Base-by-base conservation (phyloP, 2,888 invertebrate species). In the Hedychridium roseum region DNA sequence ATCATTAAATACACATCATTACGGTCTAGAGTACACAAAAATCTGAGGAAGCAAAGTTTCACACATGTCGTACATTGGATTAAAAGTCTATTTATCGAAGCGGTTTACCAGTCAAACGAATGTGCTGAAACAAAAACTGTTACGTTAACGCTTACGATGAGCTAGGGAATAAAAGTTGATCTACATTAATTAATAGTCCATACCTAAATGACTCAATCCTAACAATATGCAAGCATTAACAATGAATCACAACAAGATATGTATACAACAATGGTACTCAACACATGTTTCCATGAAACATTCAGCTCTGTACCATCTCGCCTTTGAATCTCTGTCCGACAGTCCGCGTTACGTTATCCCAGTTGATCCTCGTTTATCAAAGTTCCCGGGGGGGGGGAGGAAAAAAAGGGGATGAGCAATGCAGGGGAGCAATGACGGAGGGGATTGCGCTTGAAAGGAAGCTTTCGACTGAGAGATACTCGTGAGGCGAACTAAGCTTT, bases 201-300 rank as follows among this genome's bases (percentile, higher is more conserved):
- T 78, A 79, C 78, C 78, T 79, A 79, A 79, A 76, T 79, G 78
- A 79, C 78, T 78, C 78, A 78, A 76, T 79, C 78, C 78, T 79
- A 79, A 78, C 73, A 78, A 78, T 76, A 79, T 76, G 78, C 78
- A 79, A 79, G 78, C 78, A 79, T 79, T 78, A 78, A 79, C 78
- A 78, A 78, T 78, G 78, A 78, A 79, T 78, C 74, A 79, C 76
- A 79, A 79, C 78, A 78, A 78, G 73, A 77, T 78, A 76, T 76
- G 78, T 77, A 76, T 78, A 78, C 77, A 76, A 74, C 72, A 76
- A 78, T 76, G 72, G 68, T 74, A 72, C 66, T 73, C 60, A 72
- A 71, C 69, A 69, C 65, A 73, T 73, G 61, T 73, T 70, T 66
- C 63, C 72, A 67, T 71, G 66, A 68, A 70, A 68, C 70, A 66